These are phyloP conservation scores for Hirudo medicinalis DNA, from an alignment of 1,140 invertebrate genomes.

Conservation along the genomic window DNA sequence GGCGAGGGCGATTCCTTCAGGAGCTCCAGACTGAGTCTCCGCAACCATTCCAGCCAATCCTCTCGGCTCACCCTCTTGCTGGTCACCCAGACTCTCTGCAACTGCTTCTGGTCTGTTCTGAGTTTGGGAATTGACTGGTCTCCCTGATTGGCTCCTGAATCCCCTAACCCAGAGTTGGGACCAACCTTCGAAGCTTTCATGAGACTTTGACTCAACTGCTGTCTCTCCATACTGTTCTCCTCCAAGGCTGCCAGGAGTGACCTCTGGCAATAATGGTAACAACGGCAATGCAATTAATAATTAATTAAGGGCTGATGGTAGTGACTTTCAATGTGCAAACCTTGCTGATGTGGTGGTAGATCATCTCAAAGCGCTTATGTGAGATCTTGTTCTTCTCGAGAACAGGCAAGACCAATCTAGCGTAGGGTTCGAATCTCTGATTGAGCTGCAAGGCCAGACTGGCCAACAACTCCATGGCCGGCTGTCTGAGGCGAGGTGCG, in stretches of 20 bases:
- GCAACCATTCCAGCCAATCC: slow-evolving; percentile 95
- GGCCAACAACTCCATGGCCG: slow-evolving; percentile 80
- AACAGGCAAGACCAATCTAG: slow-evolving; percentile 74
- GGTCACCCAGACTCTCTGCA: slow-evolving; percentile 54
- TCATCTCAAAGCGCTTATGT: slow-evolving; percentile 62
- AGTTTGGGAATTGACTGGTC: no score
- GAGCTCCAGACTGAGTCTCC: slow-evolving; percentile 75
- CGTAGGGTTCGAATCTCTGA: slow-evolving; percentile 77
- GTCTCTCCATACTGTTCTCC: no score
- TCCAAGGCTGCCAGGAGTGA: no score
- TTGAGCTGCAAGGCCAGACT: slow-evolving; percentile 74
- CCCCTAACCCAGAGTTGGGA: no score
- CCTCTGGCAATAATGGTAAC: no score
- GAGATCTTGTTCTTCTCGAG: slow-evolving; percentile 66
- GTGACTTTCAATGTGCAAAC: no score
- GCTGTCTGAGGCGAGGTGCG: slow-evolving; percentile 53
- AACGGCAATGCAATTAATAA: no score
- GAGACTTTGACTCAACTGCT: no score
- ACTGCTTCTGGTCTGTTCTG: no score
- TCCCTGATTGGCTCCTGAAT: no score
- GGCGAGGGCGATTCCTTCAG: slow-evolving; percentile 89
- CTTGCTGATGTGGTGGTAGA: slow-evolving; percentile 37
- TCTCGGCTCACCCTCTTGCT: slow-evolving; percentile 81
- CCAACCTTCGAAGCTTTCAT: no score
- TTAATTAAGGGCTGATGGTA: no score